Evolutionary conservation across 35 echinoderm and acorn worm species (phyloP), one percentile per base, ranked within the genome.

Genomic region (Holothuria glaberrima): DNA sequence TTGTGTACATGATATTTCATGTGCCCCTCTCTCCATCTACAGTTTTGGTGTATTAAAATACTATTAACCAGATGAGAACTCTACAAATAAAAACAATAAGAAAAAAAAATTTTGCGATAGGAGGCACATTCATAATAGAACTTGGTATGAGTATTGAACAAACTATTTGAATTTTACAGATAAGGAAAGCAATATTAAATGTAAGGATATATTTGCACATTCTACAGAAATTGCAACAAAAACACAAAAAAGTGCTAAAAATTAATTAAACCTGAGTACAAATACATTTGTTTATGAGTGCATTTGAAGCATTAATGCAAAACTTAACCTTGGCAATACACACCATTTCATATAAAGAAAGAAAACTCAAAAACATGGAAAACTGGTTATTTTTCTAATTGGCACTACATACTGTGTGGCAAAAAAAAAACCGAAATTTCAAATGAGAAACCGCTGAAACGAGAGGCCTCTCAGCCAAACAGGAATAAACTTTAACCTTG

Each of bases 221-320:
- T 48, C 85, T 87, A 87, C 85, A 87, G 85, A 68, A 87, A 87
- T 87, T 87, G 85, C 85, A 87, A 87, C 85, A 87, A 87, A 86
- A 87, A 87, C 85, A 87, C 66, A 71, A 84, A 84, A 84, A 87
- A 87, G 85, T 87, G 85, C 85, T 87, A 87, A 87, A n/a, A 78
- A 46, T 46, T 48, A 54, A 50, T 48, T 24, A 56, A 60, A 69
- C 85, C 85, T 87, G 85, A 87, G 85, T 87, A 87, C 30, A 86
- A 66, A 86, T 76, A 48, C 38, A 3, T 50, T 78, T 50, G 21
- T 78, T 56, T 78, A 48, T 78, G 44, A 48, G 44, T 48, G 32
- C 27, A 78, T 78, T 78, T 35, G 20, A 78, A 78, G 74, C 74
- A 78, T 22, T 78, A 78, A 78, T 78, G 74, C 74, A 75, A 34